Percentiles rank a stretch among this genome's conserved stretches.
Conservation (phyloP, 2,888 invertebrate genomes). For the Esperia sulphurella region DNA sequence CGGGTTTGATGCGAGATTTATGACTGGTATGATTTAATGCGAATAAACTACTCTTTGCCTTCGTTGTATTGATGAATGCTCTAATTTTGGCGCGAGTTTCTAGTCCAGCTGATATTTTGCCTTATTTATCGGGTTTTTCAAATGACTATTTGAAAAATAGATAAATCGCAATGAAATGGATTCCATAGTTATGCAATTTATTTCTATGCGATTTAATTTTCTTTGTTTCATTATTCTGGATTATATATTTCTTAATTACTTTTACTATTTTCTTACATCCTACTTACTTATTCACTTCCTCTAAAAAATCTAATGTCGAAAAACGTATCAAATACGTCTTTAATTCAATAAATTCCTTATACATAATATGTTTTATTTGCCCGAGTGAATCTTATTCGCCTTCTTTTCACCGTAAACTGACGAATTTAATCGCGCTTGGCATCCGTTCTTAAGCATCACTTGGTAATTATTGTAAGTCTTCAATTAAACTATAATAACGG, state of each 20-base stretch:
- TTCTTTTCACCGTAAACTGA: slow-evolving; percentile 3
- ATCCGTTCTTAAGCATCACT: slow-evolving; percentile 36
- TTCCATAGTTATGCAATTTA: no score
- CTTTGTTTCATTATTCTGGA: no score
- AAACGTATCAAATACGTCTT: no score
- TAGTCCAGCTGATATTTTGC: slow-evolving; percentile 24
- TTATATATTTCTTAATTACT: no score
- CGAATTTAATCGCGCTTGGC: slow-evolving; percentile 38
- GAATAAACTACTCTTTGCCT: slow-evolving; percentile 75
- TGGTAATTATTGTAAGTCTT: slow-evolving; percentile 49
- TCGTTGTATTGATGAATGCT: slow-evolving; percentile 70
- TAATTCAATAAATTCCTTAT: no score
- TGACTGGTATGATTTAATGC: slow-evolving; percentile 76
- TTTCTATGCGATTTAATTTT: no score
- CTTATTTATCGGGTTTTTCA: background rate
- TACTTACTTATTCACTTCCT: no score
- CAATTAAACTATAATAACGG: slow-evolving; percentile 67
- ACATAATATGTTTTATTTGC: no score
- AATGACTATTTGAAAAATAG: no score
- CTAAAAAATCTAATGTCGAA: no score
- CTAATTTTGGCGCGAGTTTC: slow-evolving; percentile 59
- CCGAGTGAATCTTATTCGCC: background rate
- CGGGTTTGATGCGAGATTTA: slow-evolving; percentile 78
- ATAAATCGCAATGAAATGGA: no score
- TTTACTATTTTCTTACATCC: no score